These are phyloP conservation scores for Anguilla marmorata DNA, from an alignment of 2,797 vertebrate genomes.

Conservation along the genomic window DNA sequence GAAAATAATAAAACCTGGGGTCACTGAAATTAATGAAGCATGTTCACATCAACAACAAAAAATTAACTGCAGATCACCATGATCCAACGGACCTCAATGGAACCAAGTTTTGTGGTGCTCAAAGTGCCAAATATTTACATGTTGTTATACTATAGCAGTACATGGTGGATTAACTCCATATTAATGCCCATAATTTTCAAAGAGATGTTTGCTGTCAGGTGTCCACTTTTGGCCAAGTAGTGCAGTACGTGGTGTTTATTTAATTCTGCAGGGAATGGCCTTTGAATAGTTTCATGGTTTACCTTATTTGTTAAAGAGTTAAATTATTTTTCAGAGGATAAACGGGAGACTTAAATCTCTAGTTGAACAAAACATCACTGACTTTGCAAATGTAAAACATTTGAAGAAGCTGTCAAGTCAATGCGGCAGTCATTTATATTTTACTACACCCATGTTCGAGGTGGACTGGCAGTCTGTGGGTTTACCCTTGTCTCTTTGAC, in stretches of 20 bases:
- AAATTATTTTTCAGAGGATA: not conserved
- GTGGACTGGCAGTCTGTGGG: not conserved
- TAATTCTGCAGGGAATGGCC: not conserved
- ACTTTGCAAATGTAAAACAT: not conserved
- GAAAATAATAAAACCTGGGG: too few relatives aligned
- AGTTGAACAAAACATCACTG: not conserved
- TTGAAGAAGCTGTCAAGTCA: constrained; percentile 1
- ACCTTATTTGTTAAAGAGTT: not conserved
- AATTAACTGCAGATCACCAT: too few relatives aligned
- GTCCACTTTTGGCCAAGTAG: too few relatives aligned
- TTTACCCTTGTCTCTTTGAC: not conserved
- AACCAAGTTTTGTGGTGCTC: too few relatives aligned
- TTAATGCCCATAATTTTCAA: too few relatives aligned
- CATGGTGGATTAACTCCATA: too few relatives aligned
- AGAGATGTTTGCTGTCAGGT: too few relatives aligned
- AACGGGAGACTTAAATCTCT: not conserved
- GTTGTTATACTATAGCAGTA: too few relatives aligned
- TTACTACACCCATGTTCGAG: not conserved
- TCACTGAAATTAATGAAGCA: too few relatives aligned
- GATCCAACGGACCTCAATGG: too few relatives aligned
- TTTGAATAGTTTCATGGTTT: not conserved
- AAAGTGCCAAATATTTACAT: too few relatives aligned
- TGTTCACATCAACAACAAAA: too few relatives aligned
- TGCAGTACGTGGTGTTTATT: not conserved
- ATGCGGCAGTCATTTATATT: not conserved